A percentile compares a stretch with the other conserved stretches of the same genome.
Conservation (phyloP, 2,113 vertebrate genomes). For the Ceyx margarethae region DNA sequence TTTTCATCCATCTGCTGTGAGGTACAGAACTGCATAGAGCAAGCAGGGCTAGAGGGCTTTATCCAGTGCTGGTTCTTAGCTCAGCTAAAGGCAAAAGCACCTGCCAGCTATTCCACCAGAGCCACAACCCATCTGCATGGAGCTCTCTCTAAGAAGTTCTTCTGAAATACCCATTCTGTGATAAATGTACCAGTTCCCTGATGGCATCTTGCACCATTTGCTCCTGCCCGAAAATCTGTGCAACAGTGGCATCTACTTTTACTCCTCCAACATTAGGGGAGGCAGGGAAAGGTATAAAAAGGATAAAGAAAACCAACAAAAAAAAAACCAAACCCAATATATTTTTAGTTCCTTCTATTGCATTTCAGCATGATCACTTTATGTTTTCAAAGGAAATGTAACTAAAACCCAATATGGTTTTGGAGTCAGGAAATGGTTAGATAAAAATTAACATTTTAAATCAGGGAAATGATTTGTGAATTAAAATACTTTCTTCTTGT, state of each 20-base stretch:
- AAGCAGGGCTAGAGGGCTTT: neutral
- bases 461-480: constrained; percentile 1
- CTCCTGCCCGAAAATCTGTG: neutral
- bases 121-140: neutral
- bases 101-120: neutral
- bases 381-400: constrained; percentile 47
- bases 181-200: neutral
- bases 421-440: constrained; percentile 19
- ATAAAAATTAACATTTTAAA: constrained; percentile 47
- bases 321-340: neutral
- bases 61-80: neutral
- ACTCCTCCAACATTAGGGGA: neutral
- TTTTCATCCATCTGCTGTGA: neutral
- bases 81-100: neutral
- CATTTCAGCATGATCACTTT: neutral
- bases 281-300: constrained; percentile 11
- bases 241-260: neutral
- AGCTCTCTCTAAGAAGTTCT: neutral
- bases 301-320: no score
- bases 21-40: neutral
- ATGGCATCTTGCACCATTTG: neutral
- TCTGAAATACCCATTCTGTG: neutral
- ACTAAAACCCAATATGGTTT: constrained; percentile 18
- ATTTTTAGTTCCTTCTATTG: constrained; percentile 29
- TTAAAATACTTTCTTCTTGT: constrained; percentile 30